Base-by-base conservation (phyloP, 1,140 invertebrate genomes). In the Microplitis mediator region DNA sequence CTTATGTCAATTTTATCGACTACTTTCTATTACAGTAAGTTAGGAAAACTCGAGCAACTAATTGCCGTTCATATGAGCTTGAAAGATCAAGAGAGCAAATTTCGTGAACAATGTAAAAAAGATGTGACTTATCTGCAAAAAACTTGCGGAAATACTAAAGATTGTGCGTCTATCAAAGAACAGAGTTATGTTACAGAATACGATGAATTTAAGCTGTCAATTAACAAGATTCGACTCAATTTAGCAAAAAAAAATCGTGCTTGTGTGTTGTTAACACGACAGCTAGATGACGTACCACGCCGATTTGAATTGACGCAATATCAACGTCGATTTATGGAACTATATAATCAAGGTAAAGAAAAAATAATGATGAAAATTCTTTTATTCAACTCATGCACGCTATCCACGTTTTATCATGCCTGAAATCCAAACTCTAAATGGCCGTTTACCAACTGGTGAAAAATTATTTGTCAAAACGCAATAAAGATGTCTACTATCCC, bases 291-390 rank as follows among this genome's bases (percentile, higher is more conserved):
- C 79, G 92, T 98, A 66, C 98, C 98, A 0, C 93, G 95, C 36
- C 89, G 96, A 76, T 94, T 94, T 0, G 98, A 99, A 86, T 87
- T 99, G 16, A 91, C 94, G 60, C 97, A 99, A 82, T 99, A 99
- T 87, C 97, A 99, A 82, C 90, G 94, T 78, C 89, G 97, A 77
- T 99, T 99, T 86, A 90, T 98, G 75, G 98, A 99, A 88, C 89
- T 99, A 1, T 98, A 98, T 84, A 97, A 97, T 88, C 97, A 98
- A 92, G 94, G 95, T 96, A 84, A 13, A 39, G 36, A 65, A 54
- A 11, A 45, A 45, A 6, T 6, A 45, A 45, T 23, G n/a, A n/a
- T n/a, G n/a, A n/a, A n/a, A n/a, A n/a, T n/a, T n/a, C n/a, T n/a
- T n/a, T n/a, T n/a, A n/a, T n/a, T n/a, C n/a, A n/a, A n/a, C n/a